Evolutionary conservation across 2,113 vertebrate genomes (phyloP).

Genomic region (Catagonus wagneri): DNA sequence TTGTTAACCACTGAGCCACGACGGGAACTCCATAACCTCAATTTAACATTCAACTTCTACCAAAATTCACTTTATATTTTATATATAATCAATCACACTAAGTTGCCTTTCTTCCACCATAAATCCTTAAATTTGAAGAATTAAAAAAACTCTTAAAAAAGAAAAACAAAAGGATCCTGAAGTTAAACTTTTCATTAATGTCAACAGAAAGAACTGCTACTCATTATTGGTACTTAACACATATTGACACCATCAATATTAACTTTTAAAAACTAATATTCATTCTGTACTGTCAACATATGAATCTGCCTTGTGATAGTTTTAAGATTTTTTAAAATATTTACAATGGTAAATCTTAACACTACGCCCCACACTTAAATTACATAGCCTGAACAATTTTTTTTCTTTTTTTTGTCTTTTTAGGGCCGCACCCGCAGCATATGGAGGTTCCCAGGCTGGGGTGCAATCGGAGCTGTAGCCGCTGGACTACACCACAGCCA

Average conservation of each 20-base stretch:
- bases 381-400: not conserved
- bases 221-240: not conserved
- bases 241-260: slow-evolving; percentile 13
- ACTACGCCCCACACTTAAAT: not conserved
- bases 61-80: not conserved
- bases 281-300: not conserved
- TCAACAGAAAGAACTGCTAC: slow-evolving; percentile 1
- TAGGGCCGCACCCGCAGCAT: too few relatives aligned
- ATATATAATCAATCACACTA: not conserved
- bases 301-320: not conserved
- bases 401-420: too few relatives aligned
- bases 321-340: not conserved
- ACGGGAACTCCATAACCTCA: too few relatives aligned
- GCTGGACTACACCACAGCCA: too few relatives aligned
- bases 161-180: not conserved
- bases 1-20: too few relatives aligned
- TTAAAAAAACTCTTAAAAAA: not conserved
- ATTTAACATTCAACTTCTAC: slow-evolving; percentile 23
- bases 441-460: too few relatives aligned
- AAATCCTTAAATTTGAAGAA: slow-evolving; percentile 30
- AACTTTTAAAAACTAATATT: not conserved
- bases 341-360: not conserved
- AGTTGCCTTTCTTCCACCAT: not conserved
- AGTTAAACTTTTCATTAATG: slow-evolving; percentile 33
- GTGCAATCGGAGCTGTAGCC: too few relatives aligned